Evolutionary conservation across 2,113 vertebrate species (phyloP).

Genomic region (Onychostruthus taczanowskii): DNA sequence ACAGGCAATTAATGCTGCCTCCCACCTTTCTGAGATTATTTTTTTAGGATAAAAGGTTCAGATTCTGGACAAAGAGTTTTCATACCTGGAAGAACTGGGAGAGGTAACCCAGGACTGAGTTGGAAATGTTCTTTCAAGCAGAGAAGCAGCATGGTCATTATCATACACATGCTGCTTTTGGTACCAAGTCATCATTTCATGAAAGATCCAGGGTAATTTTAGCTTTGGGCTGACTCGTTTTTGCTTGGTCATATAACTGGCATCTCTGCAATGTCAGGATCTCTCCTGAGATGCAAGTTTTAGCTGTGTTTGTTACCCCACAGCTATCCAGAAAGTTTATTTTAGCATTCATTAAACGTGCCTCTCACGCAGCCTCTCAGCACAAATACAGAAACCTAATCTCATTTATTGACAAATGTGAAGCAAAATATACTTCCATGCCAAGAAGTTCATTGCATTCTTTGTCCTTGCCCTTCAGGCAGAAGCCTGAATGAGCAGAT

Average conservation of each 20-base stretch:
- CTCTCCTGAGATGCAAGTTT: neutral
- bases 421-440: slow-evolving; percentile 49
- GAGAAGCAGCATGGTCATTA: neutral
- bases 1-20: neutral
- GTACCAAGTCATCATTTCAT: neutral
- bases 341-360: slow-evolving; percentile 27
- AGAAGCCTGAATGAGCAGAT: slow-evolving; percentile 18
- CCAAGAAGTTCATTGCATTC: slow-evolving; percentile 59
- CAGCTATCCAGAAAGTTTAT: slow-evolving; percentile 9
- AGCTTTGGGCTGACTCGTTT: neutral
- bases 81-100: neutral
- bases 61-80: neutral
- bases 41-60: neutral
- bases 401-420: slow-evolving; percentile 55
- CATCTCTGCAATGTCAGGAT: slow-evolving; percentile 5
- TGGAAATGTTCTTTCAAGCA: neutral
- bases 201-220: neutral
- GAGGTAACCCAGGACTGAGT: neutral
- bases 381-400: slow-evolving; percentile 50
- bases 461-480: slow-evolving; percentile 50
- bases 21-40: neutral
- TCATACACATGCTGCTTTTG: neutral
- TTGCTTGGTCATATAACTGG: neutral
- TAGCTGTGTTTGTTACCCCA: slow-evolving; percentile 24
- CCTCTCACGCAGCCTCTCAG: slow-evolving; percentile 25